These are phyloP conservation scores for Danio jaintianensis DNA, from an alignment of 2,797 vertebrate genomes.

Conservation along the genomic window DNA sequence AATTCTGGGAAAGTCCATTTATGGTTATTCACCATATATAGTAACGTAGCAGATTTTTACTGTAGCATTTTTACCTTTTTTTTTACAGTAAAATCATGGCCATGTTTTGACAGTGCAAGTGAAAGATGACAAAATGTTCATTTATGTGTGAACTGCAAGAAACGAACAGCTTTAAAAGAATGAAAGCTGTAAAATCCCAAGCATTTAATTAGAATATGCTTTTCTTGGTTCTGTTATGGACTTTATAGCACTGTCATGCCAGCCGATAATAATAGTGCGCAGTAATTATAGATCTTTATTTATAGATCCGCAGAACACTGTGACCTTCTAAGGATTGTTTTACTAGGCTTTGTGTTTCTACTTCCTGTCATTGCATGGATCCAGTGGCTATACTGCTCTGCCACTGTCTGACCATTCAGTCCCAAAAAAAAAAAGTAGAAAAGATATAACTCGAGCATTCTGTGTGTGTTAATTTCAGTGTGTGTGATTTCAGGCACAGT, in stretches of 20 bases:
- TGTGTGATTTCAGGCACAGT: not conserved
- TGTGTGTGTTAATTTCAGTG: not conserved
- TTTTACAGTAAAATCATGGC: not conserved
- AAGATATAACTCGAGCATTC: not conserved
- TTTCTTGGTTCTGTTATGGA: not conserved
- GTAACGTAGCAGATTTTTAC: too few relatives aligned
- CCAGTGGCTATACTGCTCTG: not conserved
- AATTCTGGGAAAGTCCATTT: too few relatives aligned
- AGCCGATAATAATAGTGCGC: constrained; percentile 38
- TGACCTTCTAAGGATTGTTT: constrained; percentile 57
- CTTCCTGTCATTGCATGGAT: constrained; percentile 23
- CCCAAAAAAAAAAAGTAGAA: too few relatives aligned
- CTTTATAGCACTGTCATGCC: constrained; percentile 6
- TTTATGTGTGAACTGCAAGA: not conserved
- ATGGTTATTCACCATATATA: too few relatives aligned
- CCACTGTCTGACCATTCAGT: not conserved
- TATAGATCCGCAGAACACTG: constrained; percentile 54
- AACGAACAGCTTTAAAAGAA: not conserved
- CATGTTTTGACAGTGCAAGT: not conserved
- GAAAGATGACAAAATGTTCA: not conserved
- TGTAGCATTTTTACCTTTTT: too few relatives aligned
- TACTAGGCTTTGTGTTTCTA: constrained; percentile 43
- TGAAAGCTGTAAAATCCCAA: constrained; percentile 5
- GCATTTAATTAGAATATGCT: not conserved
- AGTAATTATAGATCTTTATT: constrained; percentile 62